phyloP scores from a whole-genome alignment of 1,140 invertebrate genomes.

The Penaeus japonicus region DNA sequence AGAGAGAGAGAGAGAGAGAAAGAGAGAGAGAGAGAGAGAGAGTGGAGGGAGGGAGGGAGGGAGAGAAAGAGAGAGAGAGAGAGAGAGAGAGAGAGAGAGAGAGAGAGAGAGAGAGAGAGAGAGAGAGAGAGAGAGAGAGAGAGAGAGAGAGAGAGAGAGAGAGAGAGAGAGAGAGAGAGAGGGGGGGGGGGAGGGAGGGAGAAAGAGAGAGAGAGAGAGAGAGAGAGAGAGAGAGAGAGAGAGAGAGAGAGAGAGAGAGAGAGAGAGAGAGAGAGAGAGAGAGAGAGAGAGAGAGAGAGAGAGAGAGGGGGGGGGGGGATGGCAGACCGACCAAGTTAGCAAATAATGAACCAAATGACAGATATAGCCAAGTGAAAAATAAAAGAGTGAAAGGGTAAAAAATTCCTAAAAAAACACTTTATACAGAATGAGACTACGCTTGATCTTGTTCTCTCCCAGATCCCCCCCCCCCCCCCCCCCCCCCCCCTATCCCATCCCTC shows the following conservation, averaged over 20 bases:
- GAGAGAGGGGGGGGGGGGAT: not conserved
- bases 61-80: no score
- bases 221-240: not conserved
- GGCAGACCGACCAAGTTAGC: no score
- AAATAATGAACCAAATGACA: not conserved
- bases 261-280: not conserved
- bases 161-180: not conserved
- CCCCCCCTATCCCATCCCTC: conserved; percentile 66
- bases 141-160: not conserved
- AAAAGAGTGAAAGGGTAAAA: not conserved
- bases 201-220: not conserved
- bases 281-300: not conserved
- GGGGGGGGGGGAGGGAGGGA: not conserved
- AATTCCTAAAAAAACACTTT: no score
- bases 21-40: not conserved
- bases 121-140: not conserved
- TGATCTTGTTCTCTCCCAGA: conserved; percentile 70
- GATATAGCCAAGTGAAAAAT: not conserved
- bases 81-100: no score
- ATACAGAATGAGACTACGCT: no score
- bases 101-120: not conserved
- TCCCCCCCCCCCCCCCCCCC: conserved; percentile 68
- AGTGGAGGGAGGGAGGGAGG: not conserved
- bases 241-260: not conserved
- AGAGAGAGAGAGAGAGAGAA: not conserved